Conservation (phyloP, 2,113 vertebrate species). For the Phylloscopus whistleri region DNA sequence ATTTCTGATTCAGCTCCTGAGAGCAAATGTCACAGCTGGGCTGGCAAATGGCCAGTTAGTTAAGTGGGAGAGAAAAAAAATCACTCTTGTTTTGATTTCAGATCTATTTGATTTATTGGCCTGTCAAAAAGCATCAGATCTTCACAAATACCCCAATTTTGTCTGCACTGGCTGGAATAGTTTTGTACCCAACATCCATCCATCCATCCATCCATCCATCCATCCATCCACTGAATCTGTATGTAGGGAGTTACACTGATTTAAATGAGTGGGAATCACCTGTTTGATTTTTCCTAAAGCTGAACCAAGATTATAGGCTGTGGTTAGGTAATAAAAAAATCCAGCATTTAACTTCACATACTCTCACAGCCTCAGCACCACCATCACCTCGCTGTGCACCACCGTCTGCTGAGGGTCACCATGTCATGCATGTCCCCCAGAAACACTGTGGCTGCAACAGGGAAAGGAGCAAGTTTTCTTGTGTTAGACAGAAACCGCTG, state of each 20-base stretch:
- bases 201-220: background rate
- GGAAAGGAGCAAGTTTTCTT: background rate
- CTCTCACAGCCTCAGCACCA: background rate
- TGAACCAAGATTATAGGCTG: background rate
- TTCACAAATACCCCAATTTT: background rate
- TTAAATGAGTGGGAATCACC: background rate
- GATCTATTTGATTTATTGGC: background rate
- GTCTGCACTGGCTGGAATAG: background rate
- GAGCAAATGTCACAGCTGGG: background rate
- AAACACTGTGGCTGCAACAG: background rate
- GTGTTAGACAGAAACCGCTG: background rate
- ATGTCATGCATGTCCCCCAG: accelerated
- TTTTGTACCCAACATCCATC: background rate
- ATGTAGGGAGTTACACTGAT: background rate
- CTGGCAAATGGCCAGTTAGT: background rate
- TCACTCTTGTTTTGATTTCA: background rate
- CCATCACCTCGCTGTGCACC: accelerated
- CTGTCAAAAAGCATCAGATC: background rate
- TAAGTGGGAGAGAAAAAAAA: background rate
- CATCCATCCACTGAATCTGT: background rate
- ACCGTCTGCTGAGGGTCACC: accelerated
- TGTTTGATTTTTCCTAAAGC: background rate
- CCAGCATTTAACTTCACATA: background rate
- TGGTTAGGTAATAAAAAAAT: background rate
- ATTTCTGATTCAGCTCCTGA: background rate